Base-by-base conservation (phyloP, 2,113 vertebrate genomes). In the Aix galericulata region DNA sequence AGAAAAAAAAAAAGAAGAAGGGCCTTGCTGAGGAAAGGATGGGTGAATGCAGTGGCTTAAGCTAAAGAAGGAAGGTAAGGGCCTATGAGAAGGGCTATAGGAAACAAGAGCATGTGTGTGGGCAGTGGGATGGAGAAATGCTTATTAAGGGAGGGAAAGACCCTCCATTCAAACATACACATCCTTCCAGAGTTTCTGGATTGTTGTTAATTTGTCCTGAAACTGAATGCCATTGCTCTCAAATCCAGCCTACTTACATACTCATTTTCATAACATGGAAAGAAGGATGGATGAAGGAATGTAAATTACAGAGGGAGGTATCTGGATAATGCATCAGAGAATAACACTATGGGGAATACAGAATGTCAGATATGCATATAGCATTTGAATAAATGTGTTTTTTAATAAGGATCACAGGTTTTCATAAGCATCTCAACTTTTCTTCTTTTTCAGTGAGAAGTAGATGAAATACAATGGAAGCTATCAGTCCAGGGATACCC, bases 241-340 rank as follows among this genome's bases (percentile, higher is more conserved):
- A 73, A 69, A 86, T 48, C 6, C 22, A 80, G 6, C 11, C 34
- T 56, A 11, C 16, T 86, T 34, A 38, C 89, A 55, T 68, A 59
- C 23, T 32, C 64, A 36, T 75, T 73, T 73, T 66, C 42, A 58
- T 63, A 69, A 73, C 20, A 42, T 31, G 2, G 27, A 52, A 91
- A 56, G 9, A 81, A 50, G 5, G 59, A 18, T 67, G 18, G 16
- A 50, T 44, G 31, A 74, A 63, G 23, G 12, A 74, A n/a, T 27
- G 55, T 9, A 73, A 74, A 38, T 77, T 48, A 62, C 0, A 2
- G n/a, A 77, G 8, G 7, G 9, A 69, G 0, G 2, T 31, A 60
- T 66, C 34, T 42, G 18, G 2, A 18, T 42, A 62, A 52, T 38
- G 10, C 8, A 78, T 23, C 36, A 82, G 50, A 84, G 18, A 89